Evolutionary conservation across 37 sponge, comb jelly and placozoan genomes (phyloP), one percentile per base, ranked within the genome.

Genomic region (Ianthella basta): DNA sequence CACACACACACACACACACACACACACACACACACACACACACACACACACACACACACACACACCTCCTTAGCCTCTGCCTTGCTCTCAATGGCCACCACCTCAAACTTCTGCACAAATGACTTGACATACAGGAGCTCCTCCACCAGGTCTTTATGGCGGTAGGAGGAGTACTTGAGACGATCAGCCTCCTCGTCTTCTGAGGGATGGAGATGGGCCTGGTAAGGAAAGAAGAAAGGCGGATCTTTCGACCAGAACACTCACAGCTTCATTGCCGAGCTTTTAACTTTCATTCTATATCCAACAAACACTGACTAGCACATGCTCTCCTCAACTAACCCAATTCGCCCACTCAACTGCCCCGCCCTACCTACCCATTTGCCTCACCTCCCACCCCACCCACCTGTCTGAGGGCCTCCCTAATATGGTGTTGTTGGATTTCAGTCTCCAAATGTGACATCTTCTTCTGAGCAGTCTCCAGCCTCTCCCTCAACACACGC

Each of bases 31-130:
- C n/a, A n/a, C n/a, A n/a, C n/a, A n/a, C n/a, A n/a, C n/a, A 69
- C 70, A 69, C 70, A 69, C 70, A 69, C 70, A 69, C 70, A 69
- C 70, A 69, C 70, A 69, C 70, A 69, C 29, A 16, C 19, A 61
- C 63, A 61, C 34, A 69, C 70, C 19, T 35, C 1, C 35, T 30
- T 16, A 35, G 70, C 33, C 29, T 69, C 29, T 18, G 35, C 34
- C 6, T 13, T 30, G 34, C 35, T 30, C 34, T 69, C 70, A 30
- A 69, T 4, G 4, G 70, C 35, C 4, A 69, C 70, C 29, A 69
- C 34, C 34, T 30, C 70, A 69, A 6, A 69, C 27, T 30, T 30
- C 18, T 30, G 3, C 18, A 10, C 19, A 16, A 1, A 30, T 61
- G 4, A 34, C 23, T 64, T 64, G 18, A 30, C 29, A 16, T 18